Conservation (phyloP, 1,140 invertebrate genomes). For the Ceratitis capitata region DNA sequence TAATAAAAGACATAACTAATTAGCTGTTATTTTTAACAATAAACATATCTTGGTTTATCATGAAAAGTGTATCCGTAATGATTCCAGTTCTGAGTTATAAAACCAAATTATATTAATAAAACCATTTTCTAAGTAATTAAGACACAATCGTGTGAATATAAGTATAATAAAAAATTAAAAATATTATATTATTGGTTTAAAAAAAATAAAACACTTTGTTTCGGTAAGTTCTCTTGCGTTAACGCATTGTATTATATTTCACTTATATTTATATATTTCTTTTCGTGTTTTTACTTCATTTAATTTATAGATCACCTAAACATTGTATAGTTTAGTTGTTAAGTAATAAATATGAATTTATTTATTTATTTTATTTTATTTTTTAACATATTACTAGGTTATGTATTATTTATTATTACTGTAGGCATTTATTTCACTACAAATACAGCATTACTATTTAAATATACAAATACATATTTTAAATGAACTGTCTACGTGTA, state of each 20-base stretch:
- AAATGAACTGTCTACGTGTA: too few relatives aligned
- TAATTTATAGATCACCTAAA: constrained; percentile 12
- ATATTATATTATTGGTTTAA: too few relatives aligned
- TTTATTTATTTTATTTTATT: too few relatives aligned
- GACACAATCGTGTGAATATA: too few relatives aligned
- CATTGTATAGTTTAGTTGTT: constrained; percentile 4
- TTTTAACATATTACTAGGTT: background rate
- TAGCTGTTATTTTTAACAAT: too few relatives aligned
- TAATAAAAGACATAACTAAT: too few relatives aligned
- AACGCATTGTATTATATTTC: background rate
- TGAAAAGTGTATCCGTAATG: too few relatives aligned
- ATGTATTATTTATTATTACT: background rate
- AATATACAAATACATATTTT: background rate
- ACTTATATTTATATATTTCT: background rate
- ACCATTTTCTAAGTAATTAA: too few relatives aligned
- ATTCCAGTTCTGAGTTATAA: too few relatives aligned
- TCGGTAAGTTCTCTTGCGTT: background rate
- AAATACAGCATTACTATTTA: constrained; percentile 2
- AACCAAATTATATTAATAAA: too few relatives aligned
- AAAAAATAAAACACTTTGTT: background rate
- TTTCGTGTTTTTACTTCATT: background rate
- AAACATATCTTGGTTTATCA: too few relatives aligned
- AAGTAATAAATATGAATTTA: constrained; percentile 21
- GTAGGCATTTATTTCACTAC: background rate
- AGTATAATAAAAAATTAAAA: too few relatives aligned